Base-by-base conservation (phyloP, 1,140 invertebrate species). In the Drosophila parvula region DNA sequence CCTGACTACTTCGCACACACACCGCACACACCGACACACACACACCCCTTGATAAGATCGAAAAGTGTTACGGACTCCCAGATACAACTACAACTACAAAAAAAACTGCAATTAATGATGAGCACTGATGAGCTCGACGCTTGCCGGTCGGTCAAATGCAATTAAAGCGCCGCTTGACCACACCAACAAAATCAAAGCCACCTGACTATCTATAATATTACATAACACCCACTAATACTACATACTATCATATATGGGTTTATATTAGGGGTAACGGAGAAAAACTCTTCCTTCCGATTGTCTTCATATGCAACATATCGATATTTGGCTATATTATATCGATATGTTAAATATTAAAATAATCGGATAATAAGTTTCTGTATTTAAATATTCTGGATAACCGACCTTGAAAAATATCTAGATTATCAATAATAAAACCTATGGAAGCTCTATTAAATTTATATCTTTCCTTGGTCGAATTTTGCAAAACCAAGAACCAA, bases 81-180 rank as follows among this genome's bases (percentile, higher is more conserved):
- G 63, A 74, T 67, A 41, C 65, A 70, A 11, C 0, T 27, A 48
- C 11, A 63, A 64, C 22, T 43, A 67, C 10, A 62, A 56, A 61
- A 62, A 38, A 69, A 67, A 71, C 32, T 83, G 78, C 80, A 88
- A 80, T 86, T 85, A 81, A 64, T 48, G 56, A 69, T 83, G 63
- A 55, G 69, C 70, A 60, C 62, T 69, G 74, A 67, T 75, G 74
- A 65, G 65, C 64, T 34, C 22, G 51, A 18, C 41, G 44, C 55
- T 75, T 30, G 47, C 64, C 67, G 73, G 78, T 61, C 79, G 73
- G 78, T 61, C 79, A 81, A 86, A 79, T 79, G 81, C 78, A 84
- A 89, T 89, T 88, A 82, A 86, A 64, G 51, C 74, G 30, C 48
- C 65, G 61, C 71, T 53, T 79, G 61, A 76, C 61, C 80, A 59